Evolutionary conservation across 2,113 vertebrate species (phyloP), one percentile per base, ranked within the genome.

Genomic region (Oreochromis niloticus): DNA sequence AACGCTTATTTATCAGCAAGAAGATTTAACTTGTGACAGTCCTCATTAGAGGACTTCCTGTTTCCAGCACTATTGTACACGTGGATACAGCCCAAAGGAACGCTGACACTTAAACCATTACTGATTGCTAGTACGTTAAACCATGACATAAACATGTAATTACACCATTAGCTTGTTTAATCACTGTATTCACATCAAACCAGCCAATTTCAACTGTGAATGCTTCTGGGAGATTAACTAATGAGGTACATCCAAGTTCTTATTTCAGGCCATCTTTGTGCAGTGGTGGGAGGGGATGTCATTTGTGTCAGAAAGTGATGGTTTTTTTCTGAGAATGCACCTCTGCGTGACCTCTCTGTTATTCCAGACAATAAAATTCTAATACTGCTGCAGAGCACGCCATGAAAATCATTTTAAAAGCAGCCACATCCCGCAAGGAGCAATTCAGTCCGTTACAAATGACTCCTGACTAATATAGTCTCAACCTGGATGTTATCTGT

Each of bases 401-500:
- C 57, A 63, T 85, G 27, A 84, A 75, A 88, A 79, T 87, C 63
- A 71, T 52, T 82, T 81, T 75, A 82, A 85, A 85, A 75, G 85
- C 80, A 50, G 80, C 27, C 78, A 9, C 41, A 22, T 80, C 59
- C 80, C 54, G 36, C 80, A 88, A 86, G 75, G 16, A 88, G 80
- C 78, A 43, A 81, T 81, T 87, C 82, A 83, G 36, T 87, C 79
- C 9, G 3, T 83, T 84, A 61, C 83, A 84, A 86, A 92, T 80
- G 63, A 82, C 46, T 88, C 88, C 81, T 50, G 83, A 68, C 88
- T 87, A 85, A 86, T 85, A 63, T 24, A 82, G 91, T 85, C 80
- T 83, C 68, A 27, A 80, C 32, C 73, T 9, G 68, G 90, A 91
- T 91, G 91, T 81, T 91, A 91, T 92, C 91, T 14, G 32, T 7